Evolutionary conservation across 1,140 invertebrate genomes (phyloP), one percentile per base, ranked within the genome.

Genomic region (Pogonomyrmex barbatus): DNA sequence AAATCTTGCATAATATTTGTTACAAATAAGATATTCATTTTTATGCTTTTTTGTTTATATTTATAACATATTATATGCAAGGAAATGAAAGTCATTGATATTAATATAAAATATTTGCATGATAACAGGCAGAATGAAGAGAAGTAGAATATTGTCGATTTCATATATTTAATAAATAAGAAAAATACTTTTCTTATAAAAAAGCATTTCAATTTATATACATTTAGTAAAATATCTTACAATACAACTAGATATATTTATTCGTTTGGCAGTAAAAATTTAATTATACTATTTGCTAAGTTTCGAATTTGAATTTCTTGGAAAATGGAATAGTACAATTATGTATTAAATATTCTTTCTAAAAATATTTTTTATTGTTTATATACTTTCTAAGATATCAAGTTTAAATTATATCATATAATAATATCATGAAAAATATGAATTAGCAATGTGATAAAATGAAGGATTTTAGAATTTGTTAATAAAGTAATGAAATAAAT

Each of bases 401-500:
- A 3, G 0, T 58, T 42, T 45, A 54, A 58, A 52, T 50, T 50
- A 65, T n/a, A n/a, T n/a, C n/a, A n/a, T n/a, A n/a, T n/a, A n/a
- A n/a, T 65, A 65, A 52, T 78, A 78, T 78, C 36, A 63, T 63
- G 12, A 52, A 36, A 24, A 52, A 65, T 36, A 12, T 65, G 56
- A 76, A 0, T 70, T 2, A 36, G 17, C 36, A 58, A 75, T 5
- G 17, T 56, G 10, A 76, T 9, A 3, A 76, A 24, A 17, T 76
- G 73, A 58, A 33, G 33, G 14, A 36, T 17, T 24, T n/a, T 45
- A 17, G 5, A 36, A 9, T n/a, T 47, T 24, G 17, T 39, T 65
- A 65, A 47, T 33, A 24, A 88, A 78, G 42, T 63, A 71, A 85
- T 60, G 30, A 73, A 91, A 91, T 90, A 91, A 91, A 91, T 90